A percentile compares a stretch with the other conserved stretches of the same genome.
phyloP scores from a whole-genome alignment of 1,140 invertebrate species.

The Procambarus virginalis region DNA sequence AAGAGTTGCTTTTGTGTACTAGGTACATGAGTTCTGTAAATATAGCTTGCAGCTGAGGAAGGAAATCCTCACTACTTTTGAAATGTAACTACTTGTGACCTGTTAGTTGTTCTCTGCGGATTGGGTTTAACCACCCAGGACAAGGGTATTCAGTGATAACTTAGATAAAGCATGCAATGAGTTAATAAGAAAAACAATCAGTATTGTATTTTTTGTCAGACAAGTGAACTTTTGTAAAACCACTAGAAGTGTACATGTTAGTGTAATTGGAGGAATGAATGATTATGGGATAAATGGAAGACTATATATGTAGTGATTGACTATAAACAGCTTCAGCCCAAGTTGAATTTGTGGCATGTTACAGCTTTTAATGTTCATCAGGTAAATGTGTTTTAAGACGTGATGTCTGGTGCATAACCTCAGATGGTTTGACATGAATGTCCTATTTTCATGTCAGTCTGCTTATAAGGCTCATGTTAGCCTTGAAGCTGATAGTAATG shows the following conservation, averaged over 20 bases:
- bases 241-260: slow-evolving; percentile 16
- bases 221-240: slow-evolving; percentile 45
- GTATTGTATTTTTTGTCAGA: slow-evolving; percentile 61
- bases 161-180: slow-evolving; percentile 23
- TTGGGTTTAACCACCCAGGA: slow-evolving; percentile 24
- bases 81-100: slow-evolving; percentile 61
- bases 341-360: slow-evolving; percentile 29
- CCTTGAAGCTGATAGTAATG: not conserved
- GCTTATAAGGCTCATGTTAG: not conserved
- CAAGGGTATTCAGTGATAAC: slow-evolving; percentile 11
- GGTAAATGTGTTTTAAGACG: not conserved
- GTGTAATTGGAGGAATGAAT: not conserved
- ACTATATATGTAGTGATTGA: slow-evolving; percentile 11
- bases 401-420: slow-evolving; percentile 14
- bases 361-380: slow-evolving; percentile 37
- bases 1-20: slow-evolving; percentile 54
- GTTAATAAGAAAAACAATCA: slow-evolving; percentile 52
- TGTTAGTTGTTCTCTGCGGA: slow-evolving; percentile 42
- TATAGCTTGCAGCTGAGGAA: slow-evolving; percentile 41
- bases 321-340: slow-evolving; percentile 13
- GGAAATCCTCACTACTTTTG: not conserved
- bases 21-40: slow-evolving; percentile 55
- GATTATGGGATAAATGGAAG: not conserved
- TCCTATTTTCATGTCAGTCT: not conserved
- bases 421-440: slow-evolving; percentile 12